Conservation (phyloP, 1,140 invertebrate species). For the Euura lappo region DNA sequence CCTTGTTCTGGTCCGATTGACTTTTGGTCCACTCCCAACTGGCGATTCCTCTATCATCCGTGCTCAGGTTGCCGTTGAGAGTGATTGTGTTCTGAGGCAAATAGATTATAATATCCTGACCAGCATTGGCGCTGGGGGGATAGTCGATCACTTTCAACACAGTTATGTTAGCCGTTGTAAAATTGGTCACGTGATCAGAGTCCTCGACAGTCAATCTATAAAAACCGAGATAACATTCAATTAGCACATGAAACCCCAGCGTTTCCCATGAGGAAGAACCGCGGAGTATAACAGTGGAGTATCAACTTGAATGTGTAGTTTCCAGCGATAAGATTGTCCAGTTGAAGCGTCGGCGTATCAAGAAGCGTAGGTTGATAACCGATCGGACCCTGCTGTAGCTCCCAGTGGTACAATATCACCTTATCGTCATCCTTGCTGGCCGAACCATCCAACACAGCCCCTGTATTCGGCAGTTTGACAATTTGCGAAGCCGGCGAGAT, state of each 20-base stretch:
- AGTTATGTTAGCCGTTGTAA: constrained; percentile 85
- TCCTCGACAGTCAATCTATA: constrained; percentile 87
- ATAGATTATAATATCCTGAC: constrained; percentile 88
- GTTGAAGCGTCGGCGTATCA: constrained; percentile 81
- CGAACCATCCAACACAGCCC: constrained; percentile 88
- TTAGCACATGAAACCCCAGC: constrained; percentile 10
- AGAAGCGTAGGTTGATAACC: constrained; percentile 81
- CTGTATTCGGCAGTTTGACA: constrained; percentile 87
- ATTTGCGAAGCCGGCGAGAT: constrained; percentile 84
- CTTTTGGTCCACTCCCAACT: constrained; percentile 96
- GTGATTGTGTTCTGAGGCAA: constrained; percentile 88
- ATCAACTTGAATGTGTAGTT: constrained; percentile 89
- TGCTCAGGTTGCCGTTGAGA: constrained; percentile 88
- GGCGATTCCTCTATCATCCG: constrained; percentile 91
- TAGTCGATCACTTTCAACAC: constrained; percentile 93
- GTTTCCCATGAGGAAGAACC: constrained; percentile 10
- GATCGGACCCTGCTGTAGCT: constrained; percentile 85
- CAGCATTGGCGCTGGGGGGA: constrained; percentile 93
- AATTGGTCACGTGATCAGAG: constrained; percentile 86
- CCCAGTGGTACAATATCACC: constrained; percentile 90
- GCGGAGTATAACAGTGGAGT: constrained; percentile 11
- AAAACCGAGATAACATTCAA: constrained; percentile 28
- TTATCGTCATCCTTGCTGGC: constrained; percentile 80
- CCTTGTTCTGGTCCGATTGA: constrained; percentile 82
- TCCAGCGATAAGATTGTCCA: constrained; percentile 85